A percentile compares a stretch with the other conserved stretches of the same genome.
Conservation (phyloP, 2,797 vertebrate genomes). For the Phalanger gymnotis region DNA sequence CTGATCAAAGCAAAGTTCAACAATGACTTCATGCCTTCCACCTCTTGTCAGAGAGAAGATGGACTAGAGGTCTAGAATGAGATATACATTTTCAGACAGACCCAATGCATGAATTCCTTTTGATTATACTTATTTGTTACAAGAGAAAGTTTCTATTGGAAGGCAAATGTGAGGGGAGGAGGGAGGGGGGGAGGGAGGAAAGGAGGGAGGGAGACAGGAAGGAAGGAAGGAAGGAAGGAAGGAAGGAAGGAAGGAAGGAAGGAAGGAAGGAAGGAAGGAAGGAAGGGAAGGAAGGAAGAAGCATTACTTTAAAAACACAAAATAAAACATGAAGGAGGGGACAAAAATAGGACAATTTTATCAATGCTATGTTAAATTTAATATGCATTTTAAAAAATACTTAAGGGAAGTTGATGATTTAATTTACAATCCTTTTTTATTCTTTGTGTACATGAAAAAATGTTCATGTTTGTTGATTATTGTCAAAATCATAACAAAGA, state of each 20-base stretch:
- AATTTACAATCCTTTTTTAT: neutral
- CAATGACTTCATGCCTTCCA: neutral
- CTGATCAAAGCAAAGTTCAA: neutral
- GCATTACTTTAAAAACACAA: neutral
- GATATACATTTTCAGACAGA: neutral
- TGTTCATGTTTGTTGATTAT: neutral
- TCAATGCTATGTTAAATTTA: neutral
- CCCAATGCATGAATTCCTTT: neutral
- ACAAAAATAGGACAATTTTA: neutral
- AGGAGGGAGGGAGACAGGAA: too few relatives aligned
- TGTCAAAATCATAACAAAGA: neutral
- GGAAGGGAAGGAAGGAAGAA: neutral
- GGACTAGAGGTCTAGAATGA: neutral
- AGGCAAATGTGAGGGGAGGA: neutral
- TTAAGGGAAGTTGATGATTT: neutral
- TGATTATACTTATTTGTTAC: neutral
- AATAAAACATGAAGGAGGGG: neutral
- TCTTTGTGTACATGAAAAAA: neutral
- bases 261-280: too few relatives aligned
- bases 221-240: too few relatives aligned
- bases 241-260: too few relatives aligned
- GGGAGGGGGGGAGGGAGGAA: too few relatives aligned
- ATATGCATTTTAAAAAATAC: neutral
- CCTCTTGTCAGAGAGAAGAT: neutral
- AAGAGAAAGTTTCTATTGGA: neutral